Evolutionary conservation across 2,797 vertebrate species (phyloP).

Genomic region (Scomberomorus guttatus): DNA sequence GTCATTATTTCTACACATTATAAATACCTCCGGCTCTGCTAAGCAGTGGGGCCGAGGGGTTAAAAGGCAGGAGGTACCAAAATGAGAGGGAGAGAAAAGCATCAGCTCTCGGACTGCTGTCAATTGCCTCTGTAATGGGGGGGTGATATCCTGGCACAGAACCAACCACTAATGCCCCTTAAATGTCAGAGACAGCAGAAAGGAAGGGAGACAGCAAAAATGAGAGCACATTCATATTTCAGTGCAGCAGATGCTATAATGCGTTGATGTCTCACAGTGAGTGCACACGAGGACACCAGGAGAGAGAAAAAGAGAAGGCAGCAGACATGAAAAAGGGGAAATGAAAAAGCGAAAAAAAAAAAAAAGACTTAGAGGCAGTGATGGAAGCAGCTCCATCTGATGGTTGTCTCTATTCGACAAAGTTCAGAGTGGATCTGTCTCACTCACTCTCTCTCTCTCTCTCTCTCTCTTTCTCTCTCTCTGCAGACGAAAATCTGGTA

Average conservation of each 20-base stretch:
- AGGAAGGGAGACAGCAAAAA: conserved; percentile 64
- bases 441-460: conserved; percentile 35
- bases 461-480: conserved; percentile 39
- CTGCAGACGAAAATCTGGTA: conserved; percentile 61
- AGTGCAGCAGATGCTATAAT: conserved; percentile 73
- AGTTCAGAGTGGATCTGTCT: conserved; percentile 61
- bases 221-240: conserved; percentile 80
- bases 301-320: conserved; percentile 35
- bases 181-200: conserved; percentile 80
- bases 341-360: conserved; percentile 45
- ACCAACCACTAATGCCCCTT: conserved; percentile 82
- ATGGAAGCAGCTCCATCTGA: conserved; percentile 70
- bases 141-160: conserved; percentile 73
- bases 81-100: conserved; percentile 62
- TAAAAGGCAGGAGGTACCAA: conserved; percentile 65
- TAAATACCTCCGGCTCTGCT: conserved; percentile 48
- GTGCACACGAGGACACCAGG: conserved; percentile 60
- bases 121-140: conserved; percentile 66
- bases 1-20: conserved; percentile 42
- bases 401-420: conserved; percentile 65
- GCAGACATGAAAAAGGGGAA: conserved; percentile 44
- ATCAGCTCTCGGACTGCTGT: conserved; percentile 68
- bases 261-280: conserved; percentile 55
- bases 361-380: conserved; percentile 45
- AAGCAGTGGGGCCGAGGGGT: conserved; percentile 40